These are phyloP conservation scores for Ischnura elegans DNA, from an alignment of 2,888 invertebrate species.

Conservation along the genomic window DNA sequence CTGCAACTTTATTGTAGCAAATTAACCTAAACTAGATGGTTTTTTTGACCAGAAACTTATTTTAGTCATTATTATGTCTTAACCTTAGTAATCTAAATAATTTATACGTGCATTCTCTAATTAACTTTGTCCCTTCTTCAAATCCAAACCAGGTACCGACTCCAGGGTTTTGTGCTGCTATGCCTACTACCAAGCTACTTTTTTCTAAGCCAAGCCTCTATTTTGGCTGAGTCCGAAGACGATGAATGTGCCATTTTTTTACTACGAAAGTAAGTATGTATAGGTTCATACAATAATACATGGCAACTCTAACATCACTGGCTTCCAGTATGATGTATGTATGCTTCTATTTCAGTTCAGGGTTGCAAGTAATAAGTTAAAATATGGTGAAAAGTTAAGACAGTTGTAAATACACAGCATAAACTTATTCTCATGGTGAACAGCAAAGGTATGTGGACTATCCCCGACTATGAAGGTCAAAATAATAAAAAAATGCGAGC, in stretches of 20 bases:
- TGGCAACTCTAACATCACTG: too few relatives aligned
- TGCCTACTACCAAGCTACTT: not conserved
- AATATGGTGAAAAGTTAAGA: too few relatives aligned
- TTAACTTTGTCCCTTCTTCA: not conserved
- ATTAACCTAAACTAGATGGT: not conserved
- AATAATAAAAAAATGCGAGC: too few relatives aligned
- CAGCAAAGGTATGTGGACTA: too few relatives aligned
- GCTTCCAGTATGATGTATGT: too few relatives aligned
- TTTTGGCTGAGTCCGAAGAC: slow-evolving; percentile 34
- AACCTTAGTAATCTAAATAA: not conserved
- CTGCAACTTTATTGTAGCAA: too few relatives aligned
- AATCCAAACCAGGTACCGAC: not conserved
- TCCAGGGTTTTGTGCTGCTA: not conserved
- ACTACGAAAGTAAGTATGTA: slow-evolving; percentile 27
- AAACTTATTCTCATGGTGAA: too few relatives aligned
- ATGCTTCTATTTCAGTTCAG: too few relatives aligned
- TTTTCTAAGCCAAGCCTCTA: not conserved
- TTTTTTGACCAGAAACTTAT: not conserved
- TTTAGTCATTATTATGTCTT: not conserved
- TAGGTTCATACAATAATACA: too few relatives aligned
- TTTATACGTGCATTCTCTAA: not conserved
- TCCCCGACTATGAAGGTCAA: too few relatives aligned
- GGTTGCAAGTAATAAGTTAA: too few relatives aligned
- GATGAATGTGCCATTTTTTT: slow-evolving; percentile 63
- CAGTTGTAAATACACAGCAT: too few relatives aligned